Evolutionary conservation across 2,888 invertebrate genomes (phyloP).

Genomic region (Tachystola acroxantha): DNA sequence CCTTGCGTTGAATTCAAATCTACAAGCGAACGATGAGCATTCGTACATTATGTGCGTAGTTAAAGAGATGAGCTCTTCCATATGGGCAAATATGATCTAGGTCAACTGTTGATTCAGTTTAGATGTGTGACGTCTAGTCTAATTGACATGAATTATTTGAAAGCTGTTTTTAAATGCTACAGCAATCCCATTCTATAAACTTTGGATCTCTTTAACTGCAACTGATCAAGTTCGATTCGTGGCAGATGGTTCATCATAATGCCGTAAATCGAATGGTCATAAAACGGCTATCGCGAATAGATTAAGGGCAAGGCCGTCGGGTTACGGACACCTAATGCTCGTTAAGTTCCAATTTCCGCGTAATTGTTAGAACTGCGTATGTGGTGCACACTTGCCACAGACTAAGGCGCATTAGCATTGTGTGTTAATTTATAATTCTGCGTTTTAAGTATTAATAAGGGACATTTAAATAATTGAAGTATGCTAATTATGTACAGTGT

Average conservation of each 20-base stretch:
- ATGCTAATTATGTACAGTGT: too few species aligned
- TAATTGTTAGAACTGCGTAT: conserved; percentile 25
- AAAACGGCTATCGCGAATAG: conserved; percentile 28
- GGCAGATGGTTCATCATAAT: too few species aligned
- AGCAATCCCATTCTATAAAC: too few species aligned
- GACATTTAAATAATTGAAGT: background rate
- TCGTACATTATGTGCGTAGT: conserved; percentile 18
- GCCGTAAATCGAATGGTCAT: background rate
- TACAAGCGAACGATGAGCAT: conserved; percentile 26
- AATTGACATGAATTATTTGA: too few species aligned
- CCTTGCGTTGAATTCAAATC: conserved; percentile 42
- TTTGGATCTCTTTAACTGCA: too few species aligned
- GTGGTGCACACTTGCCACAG: conserved; percentile 4
- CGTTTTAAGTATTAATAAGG: conserved; percentile 5
- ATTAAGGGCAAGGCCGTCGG: conserved; percentile 47
- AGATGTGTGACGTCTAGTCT: too few species aligned
- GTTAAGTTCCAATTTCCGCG: conserved; percentile 36
- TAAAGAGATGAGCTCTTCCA: background rate
- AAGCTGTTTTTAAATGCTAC: too few species aligned
- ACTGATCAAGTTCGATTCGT: too few species aligned
- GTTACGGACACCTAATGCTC: conserved; percentile 39
- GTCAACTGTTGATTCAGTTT: too few species aligned
- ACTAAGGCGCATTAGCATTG: conserved; percentile 15
- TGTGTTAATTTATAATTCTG: conserved; percentile 20
- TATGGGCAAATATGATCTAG: too few species aligned